Percentiles rank a stretch among this genome's conserved stretches.
These are phyloP conservation scores for Sinodicranocentrus sp. DNA, from an alignment of 2,888 invertebrate species.

Conservation along the genomic window DNA sequence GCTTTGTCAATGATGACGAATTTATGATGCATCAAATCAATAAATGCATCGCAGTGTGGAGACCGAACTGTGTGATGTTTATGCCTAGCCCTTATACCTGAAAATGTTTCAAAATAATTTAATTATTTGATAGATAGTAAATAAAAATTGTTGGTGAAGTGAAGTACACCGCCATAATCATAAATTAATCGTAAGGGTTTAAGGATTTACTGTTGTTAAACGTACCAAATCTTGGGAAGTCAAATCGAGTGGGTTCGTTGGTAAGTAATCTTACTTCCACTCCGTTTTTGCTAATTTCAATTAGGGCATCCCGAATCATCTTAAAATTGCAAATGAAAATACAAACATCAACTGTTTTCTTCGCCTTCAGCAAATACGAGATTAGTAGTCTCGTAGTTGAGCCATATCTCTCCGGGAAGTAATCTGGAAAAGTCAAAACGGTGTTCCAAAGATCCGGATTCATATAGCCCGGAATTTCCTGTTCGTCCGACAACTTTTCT, in stretches of 20 bases:
- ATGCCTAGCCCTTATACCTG: conserved; percentile 34
- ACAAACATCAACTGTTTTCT: conserved; percentile 38
- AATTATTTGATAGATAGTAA: neutral
- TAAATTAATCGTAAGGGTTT: too few relatives aligned
- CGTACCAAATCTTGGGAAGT: too few relatives aligned
- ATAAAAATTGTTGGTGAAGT: neutral
- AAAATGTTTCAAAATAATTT: neutral
- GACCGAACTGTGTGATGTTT: conserved; percentile 17
- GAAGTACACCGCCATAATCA: neutral
- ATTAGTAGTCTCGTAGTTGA: conserved; percentile 50
- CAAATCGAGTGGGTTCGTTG: conserved; percentile 1
- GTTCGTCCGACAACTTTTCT: too few relatives aligned
- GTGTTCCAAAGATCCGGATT: conserved; percentile 59
- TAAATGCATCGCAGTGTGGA: neutral
- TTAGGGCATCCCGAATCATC: conserved; percentile 33
- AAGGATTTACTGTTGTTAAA: too few relatives aligned
- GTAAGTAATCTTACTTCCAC: conserved; percentile 27
- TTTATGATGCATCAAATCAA: conserved; percentile 67
- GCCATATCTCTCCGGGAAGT: conserved; percentile 31
- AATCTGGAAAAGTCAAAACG: conserved; percentile 65
- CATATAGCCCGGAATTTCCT: neutral
- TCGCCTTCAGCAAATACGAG: conserved; percentile 64
- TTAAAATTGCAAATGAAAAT: conserved; percentile 30
- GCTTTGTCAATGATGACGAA: conserved; percentile 58
- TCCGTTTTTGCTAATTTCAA: conserved; percentile 7